Evolutionary conservation across 35 echinoderm and acorn worm species (phyloP), one percentile per base, ranked within the genome.

Genomic region (Heliocidaris erythrogramma): DNA sequence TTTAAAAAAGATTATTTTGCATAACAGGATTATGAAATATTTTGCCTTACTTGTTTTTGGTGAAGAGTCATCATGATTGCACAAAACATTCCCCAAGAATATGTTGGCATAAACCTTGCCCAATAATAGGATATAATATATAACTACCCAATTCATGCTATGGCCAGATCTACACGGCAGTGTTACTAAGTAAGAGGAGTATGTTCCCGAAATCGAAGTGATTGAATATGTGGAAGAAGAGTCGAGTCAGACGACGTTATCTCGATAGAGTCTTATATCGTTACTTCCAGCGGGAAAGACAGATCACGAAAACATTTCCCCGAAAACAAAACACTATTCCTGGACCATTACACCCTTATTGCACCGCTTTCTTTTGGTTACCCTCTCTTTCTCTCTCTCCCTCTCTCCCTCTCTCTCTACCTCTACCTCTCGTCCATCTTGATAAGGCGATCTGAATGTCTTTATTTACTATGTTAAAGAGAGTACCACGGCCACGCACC

Each of bases 281-380:
- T 18, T 18, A 78, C 65, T n/a, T 7, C 27, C 21, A n/a, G 27
- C 65, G 27, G 8, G 65, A 78, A 78, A 78, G 18, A n/a, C 65
- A 78, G 65, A n/a, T 7, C 65, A 18, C 87, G 32, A 32, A 89
- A 89, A 89, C 87, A 89, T 89, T 89, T 89, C 87, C 47, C 13
- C 87, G 87, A 89, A 89, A 78, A 89, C 31, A 89, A 18, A 9
- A n/a, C 18, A 47, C 87, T 89, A 89, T 89, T 89, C 31, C 47
- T 47, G 87, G 87, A 89, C 87, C 31, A 48, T 89, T 89, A 89
- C 87, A 47, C 87, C 47, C 31, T 47, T 89, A 89, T 78, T 78
- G 65, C 65, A 78, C 18, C 65, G 35, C 65, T 78, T 18, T 78
- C 65, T 78, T 78, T 5, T 78, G 7, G 18, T 78, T 78, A 21